Percentiles rank a stretch among this genome's conserved stretches.
Conservation (phyloP, 2,797 vertebrate genomes). For the Capromys pilorides region DNA sequence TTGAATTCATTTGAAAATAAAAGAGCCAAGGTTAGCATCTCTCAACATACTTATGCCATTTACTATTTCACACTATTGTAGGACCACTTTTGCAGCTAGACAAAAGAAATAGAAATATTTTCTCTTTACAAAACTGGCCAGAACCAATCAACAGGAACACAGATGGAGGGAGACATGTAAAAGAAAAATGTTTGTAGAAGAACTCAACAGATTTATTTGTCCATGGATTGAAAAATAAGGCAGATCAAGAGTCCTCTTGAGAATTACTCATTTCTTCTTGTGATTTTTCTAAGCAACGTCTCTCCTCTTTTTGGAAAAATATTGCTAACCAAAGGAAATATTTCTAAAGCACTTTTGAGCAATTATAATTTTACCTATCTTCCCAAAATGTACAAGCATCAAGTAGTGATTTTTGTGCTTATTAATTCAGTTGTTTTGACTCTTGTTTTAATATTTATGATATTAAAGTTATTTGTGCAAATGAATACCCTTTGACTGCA, state of each 20-base stretch:
- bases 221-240: slow-evolving; percentile 38
- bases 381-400: not conserved
- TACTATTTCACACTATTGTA: not conserved
- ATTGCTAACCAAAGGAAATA: not conserved
- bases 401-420: not conserved
- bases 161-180: not conserved
- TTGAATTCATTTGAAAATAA: slow-evolving; percentile 35
- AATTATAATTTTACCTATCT: not conserved
- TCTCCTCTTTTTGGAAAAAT: not conserved
- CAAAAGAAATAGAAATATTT: not conserved
- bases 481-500: not conserved
- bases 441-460: not conserved
- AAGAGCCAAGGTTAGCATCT: not conserved
- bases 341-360: not conserved
- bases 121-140: not conserved
- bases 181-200: not conserved
- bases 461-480: not conserved
- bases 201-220: slow-evolving; percentile 28
- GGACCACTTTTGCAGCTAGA: not conserved
- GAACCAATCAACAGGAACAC: not conserved
- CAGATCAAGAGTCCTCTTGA: not conserved
- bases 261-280: not conserved
- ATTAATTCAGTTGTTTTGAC: not conserved
- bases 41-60: not conserved
- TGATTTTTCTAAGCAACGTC: not conserved